These are phyloP conservation scores for Hoplodrina blanda DNA, from an alignment of 2,888 invertebrate genomes.

Conservation along the genomic window DNA sequence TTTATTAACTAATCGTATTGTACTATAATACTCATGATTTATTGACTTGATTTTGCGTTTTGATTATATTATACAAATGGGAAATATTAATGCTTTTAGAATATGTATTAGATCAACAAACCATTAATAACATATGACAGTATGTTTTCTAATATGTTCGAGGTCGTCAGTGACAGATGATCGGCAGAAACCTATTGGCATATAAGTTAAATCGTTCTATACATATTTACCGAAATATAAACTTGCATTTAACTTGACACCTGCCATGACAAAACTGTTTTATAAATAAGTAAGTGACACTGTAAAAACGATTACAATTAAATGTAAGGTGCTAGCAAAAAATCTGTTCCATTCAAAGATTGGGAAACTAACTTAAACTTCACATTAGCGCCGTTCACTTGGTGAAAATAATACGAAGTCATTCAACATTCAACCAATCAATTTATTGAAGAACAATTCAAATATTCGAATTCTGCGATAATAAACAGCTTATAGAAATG, in stretches of 20 bases:
- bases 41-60: constrained; percentile 48
- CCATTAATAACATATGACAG: constrained; percentile 41
- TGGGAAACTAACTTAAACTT: constrained; percentile 15
- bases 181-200: constrained; percentile 8
- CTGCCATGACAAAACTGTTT: constrained; percentile 26
- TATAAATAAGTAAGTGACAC: constrained; percentile 29
- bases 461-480: constrained; percentile 34
- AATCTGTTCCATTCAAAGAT: constrained; percentile 26
- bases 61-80: constrained; percentile 50
- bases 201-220: constrained; percentile 15
- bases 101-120: constrained; percentile 46
- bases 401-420: constrained; percentile 31
- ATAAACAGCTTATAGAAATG: constrained; percentile 25
- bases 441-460: constrained; percentile 10
- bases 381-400: constrained; percentile 30
- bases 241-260: constrained; percentile 21
- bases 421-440: constrained; percentile 10
- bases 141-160: constrained; percentile 28
- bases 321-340: constrained; percentile 32
- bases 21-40: constrained; percentile 50
- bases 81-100: constrained; percentile 35
- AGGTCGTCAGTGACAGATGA: constrained; percentile 26
- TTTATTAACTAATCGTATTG: constrained; percentile 44
- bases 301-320: constrained; percentile 37
- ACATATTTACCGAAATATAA: constrained; percentile 9